Percentiles rank a stretch among this genome's conserved stretches.
phyloP scores from a whole-genome alignment of 2,888 invertebrate species.

The Galerucella pusilla region DNA sequence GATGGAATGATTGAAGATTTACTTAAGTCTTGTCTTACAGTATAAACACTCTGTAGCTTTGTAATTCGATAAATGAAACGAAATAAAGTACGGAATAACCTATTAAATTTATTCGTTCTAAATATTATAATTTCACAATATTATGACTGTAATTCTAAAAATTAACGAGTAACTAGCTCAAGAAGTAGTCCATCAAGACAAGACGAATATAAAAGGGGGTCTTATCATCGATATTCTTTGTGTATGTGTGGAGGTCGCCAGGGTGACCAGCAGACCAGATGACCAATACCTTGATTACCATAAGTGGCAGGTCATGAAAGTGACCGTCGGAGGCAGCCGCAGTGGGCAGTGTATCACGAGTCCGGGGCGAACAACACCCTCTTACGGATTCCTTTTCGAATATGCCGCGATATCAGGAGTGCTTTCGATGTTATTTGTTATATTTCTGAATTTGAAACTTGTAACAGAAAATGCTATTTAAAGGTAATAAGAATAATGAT shows the following conservation, averaged over 20 bases:
- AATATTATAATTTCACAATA: background rate
- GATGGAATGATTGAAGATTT: no score
- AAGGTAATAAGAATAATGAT: conserved; percentile 1
- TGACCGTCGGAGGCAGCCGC: conserved; percentile 19
- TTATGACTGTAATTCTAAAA: background rate
- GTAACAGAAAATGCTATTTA: background rate
- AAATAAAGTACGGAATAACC: no score
- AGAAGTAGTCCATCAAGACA: conserved; percentile 40
- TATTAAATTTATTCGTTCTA: no score
- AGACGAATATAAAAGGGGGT: conserved; percentile 17
- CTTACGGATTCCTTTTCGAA: background rate
- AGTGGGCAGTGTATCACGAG: conserved; percentile 18
- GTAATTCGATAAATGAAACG: no score
- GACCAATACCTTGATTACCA: conserved; percentile 57
- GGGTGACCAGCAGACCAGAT: conserved; percentile 60
- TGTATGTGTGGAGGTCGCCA: conserved; percentile 58
- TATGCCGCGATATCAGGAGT: conserved; percentile 7
- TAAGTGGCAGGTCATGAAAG: conserved; percentile 46
- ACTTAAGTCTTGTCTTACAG: no score
- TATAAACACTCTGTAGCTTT: no score
- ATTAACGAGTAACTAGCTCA: background rate
- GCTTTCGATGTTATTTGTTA: background rate
- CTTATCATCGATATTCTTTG: conserved; percentile 54
- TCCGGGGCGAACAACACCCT: background rate
- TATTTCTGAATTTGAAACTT: background rate